Base-by-base conservation (phyloP, 1,140 invertebrate species). In the Elymnias hypermnestra region DNA sequence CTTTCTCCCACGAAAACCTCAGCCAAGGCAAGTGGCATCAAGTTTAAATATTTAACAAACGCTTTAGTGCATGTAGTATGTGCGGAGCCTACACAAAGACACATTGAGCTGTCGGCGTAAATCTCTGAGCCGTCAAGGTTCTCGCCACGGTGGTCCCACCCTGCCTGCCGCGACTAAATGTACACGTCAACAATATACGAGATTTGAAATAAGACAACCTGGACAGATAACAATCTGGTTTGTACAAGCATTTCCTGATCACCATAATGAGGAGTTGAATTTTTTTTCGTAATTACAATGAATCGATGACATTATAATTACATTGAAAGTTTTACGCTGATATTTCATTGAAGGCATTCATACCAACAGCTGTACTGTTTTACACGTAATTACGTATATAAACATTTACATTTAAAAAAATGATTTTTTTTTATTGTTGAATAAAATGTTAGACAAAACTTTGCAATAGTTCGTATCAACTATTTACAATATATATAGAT, bases 21-120 rank as follows among this genome's bases (percentile, higher is more conserved):
- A 10, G 2, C 26, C 26, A 29, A 29, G 26, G 26, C 26, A 13
- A 29, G 26, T 29, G 26, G 26, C 26, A 29, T 29, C 26, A 13
- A 29, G 9, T 4, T 29, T 46, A 38, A 28, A 46, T 31, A 48
- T 23, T 40, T 40, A 22, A 48, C 45, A 25, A 49, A 21, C 22
- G 12, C 44, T n/a, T 38, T 44, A 53, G 18, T 55, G 26, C 17
- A n/a, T 21, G 38, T 47, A 47, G n/a, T n/a, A n/a, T n/a, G 48
- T 39, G 29, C 50, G 23, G 35, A 33, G 28, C 38, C 29, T 28
- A 35, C 26, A 56, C 51, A 62, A 45, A 47, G 48, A 45, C 59
- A 49, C 52, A 55, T 60, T 57, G 53, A 57, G 46, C 39, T 59
- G 57, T 54, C 50, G 31, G 31, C 23, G 47, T 57, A 57, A 60